Conservation (phyloP, 2,113 vertebrate genomes). For the Ailurus styani region DNA sequence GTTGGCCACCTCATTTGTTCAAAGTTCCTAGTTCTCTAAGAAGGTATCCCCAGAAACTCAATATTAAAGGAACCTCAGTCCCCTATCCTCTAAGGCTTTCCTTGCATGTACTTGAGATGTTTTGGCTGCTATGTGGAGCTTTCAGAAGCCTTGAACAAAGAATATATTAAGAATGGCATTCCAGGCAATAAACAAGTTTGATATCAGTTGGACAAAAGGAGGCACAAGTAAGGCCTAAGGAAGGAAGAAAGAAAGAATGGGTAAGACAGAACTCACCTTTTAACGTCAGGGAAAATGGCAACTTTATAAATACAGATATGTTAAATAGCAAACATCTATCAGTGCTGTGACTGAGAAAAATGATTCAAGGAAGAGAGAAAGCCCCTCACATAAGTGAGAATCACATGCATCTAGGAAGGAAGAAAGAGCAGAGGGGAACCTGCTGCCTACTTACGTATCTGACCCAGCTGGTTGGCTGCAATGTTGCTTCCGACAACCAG, state of each 20-base stretch:
- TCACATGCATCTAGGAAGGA: neutral
- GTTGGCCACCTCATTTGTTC: neutral
- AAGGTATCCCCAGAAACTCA: neutral
- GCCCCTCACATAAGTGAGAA: neutral
- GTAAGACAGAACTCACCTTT: neutral
- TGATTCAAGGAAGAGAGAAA: neutral
- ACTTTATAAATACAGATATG: neutral
- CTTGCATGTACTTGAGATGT: neutral
- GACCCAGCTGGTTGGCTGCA: neutral
- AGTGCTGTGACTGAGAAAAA: too few relatives aligned
- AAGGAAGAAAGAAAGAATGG: neutral
- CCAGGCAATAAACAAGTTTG: neutral
- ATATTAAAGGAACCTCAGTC: neutral
- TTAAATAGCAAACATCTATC: neutral
- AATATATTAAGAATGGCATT: neutral
- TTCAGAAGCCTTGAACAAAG: neutral
- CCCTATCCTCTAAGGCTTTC: neutral
- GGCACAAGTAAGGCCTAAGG: neutral
- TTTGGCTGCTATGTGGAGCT: neutral
- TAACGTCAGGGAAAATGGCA: neutral
- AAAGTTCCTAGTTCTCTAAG: neutral
- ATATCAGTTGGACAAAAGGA: neutral
- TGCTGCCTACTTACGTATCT: neutral
- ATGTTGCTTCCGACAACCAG: neutral
- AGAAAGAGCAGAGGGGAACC: neutral